Evolutionary conservation across 2,888 invertebrate species (phyloP).

Genomic region (Trachelus troglodyta): DNA sequence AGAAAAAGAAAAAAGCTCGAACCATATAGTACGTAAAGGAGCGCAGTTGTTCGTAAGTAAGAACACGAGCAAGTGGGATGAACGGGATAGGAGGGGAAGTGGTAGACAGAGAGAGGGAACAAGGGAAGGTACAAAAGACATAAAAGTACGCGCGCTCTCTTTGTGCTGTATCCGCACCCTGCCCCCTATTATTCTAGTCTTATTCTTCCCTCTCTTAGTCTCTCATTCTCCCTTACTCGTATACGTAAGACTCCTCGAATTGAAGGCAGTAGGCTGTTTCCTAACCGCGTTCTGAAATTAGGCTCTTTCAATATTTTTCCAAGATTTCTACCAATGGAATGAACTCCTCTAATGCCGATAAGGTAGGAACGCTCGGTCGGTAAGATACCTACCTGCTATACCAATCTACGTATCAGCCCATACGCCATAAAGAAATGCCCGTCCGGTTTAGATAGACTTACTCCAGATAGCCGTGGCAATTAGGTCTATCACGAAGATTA

Average conservation of each 20-base stretch:
- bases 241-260: background rate
- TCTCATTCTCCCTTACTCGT: background rate
- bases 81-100: background rate
- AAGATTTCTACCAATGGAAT: background rate
- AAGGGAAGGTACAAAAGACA: constrained; percentile 18
- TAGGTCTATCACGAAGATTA: background rate
- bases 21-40: constrained; percentile 14
- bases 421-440: background rate
- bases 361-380: background rate
- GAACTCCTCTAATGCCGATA: background rate
- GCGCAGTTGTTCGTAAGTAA: constrained; percentile 3
- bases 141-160: constrained; percentile 16
- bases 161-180: constrained; percentile 6
- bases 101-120: constrained; percentile 17
- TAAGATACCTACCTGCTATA: background rate
- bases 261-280: background rate
- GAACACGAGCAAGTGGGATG: constrained; percentile 7
- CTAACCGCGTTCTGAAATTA: background rate
- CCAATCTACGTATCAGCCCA: background rate
- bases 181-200: background rate
- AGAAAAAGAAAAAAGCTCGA: background rate
- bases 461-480: background rate
- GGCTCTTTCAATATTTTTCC: background rate
- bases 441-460: too few relatives aligned
- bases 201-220: background rate